Conservation (phyloP, 2,113 vertebrate genomes). For the Mormyrus iriodes region DNA sequence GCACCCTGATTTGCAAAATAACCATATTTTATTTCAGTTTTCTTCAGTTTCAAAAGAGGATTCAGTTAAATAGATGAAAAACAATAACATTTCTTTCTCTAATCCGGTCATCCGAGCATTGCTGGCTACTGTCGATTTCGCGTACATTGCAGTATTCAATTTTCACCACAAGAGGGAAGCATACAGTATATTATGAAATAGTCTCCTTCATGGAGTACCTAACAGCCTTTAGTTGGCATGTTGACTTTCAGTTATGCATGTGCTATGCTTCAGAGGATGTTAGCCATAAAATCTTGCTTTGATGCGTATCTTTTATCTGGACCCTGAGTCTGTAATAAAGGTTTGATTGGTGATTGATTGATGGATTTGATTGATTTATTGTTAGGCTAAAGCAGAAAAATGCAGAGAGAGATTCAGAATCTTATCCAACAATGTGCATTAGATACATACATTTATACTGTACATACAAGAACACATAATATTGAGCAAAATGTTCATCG, state of each 20-base stretch:
- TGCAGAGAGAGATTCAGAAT: neutral
- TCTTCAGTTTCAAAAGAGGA: neutral
- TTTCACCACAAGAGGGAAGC: constrained; percentile 39
- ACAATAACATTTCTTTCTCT: neutral
- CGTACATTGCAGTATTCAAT: constrained; percentile 1
- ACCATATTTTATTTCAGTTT: neutral
- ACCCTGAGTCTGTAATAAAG: neutral
- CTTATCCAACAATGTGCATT: neutral
- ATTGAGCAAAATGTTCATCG: neutral
- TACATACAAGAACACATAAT: neutral
- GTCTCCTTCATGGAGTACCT: neutral
- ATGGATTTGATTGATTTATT: neutral
- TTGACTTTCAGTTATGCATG: neutral
- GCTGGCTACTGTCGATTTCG: neutral
- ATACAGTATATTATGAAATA: constrained; percentile 16
- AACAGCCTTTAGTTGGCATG: neutral
- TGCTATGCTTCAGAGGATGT: neutral
- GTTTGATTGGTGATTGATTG: neutral
- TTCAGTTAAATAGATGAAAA: neutral
- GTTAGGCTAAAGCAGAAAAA: neutral
- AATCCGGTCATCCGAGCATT: no score
- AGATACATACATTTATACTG: no score
- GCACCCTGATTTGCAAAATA: neutral
- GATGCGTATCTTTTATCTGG: neutral
- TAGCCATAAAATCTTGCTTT: neutral